Conservation (phyloP, 2,888 invertebrate genomes). For the Drosophila fulvimacula region DNA sequence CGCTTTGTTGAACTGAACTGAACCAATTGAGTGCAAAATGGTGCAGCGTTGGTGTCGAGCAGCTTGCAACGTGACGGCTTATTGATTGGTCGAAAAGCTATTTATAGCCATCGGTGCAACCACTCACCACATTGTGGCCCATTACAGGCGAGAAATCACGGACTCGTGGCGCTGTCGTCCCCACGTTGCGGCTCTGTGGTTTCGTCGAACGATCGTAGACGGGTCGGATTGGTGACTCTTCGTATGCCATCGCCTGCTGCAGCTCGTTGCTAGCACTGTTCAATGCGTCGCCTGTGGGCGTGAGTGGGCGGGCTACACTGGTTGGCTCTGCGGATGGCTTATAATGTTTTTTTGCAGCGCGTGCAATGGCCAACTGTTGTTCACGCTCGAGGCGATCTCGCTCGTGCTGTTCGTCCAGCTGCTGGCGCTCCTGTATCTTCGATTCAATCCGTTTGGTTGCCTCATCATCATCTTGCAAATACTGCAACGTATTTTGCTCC, state of each 20-base stretch:
- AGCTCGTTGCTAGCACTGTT: slow-evolving; percentile 4
- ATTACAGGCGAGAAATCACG: slow-evolving; percentile 88
- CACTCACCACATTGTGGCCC: slow-evolving; percentile 86
- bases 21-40: slow-evolving; percentile 35
- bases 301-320: background rate
- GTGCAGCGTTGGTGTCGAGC: slow-evolving; percentile 76
- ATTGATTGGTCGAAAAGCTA: slow-evolving; percentile 58
- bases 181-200: slow-evolving; percentile 82
- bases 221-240: slow-evolving; percentile 80
- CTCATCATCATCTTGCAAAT: slow-evolving; percentile 75
- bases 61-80: slow-evolving; percentile 70
- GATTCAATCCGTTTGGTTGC: slow-evolving; percentile 86
- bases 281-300: slow-evolving; percentile 6
- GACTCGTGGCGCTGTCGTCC: slow-evolving; percentile 79
- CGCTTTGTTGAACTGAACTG: slow-evolving; percentile 25
- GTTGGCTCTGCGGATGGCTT: slow-evolving; percentile 76
- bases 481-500: slow-evolving; percentile 85
- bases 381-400: slow-evolving; percentile 86
- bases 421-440: slow-evolving; percentile 85
- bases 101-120: slow-evolving; percentile 47
- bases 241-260: background rate
- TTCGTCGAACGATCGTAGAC: slow-evolving; percentile 88
- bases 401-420: slow-evolving; percentile 86
- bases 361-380: slow-evolving; percentile 85
- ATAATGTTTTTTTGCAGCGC: slow-evolving; percentile 84